phyloP scores from a whole-genome alignment of 2,797 vertebrate species.

The Gymnoscopelus microlampas region DNA sequence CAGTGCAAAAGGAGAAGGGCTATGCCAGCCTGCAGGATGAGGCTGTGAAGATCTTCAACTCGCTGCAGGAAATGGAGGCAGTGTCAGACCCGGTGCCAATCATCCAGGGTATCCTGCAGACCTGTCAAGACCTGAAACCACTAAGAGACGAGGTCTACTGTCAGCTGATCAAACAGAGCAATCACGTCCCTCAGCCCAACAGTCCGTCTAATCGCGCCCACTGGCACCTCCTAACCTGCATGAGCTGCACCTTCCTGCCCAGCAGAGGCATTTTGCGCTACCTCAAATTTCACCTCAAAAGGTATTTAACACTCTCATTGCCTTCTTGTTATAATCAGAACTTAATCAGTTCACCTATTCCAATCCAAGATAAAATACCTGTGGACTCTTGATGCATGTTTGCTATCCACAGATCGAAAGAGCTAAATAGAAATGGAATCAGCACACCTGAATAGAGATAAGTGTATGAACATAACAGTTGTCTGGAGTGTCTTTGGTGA shows the following conservation, averaged over 20 bases:
- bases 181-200: slow-evolving; percentile 90
- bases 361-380: too few relatives aligned
- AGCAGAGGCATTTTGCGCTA: slow-evolving; percentile 91
- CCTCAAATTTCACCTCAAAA: slow-evolving; percentile 92
- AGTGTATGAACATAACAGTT: slow-evolving; percentile 2
- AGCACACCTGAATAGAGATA: too few relatives aligned
- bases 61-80: slow-evolving; percentile 92
- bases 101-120: slow-evolving; percentile 94
- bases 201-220: slow-evolving; percentile 87
- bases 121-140: slow-evolving; percentile 90
- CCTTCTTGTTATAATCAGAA: too few relatives aligned
- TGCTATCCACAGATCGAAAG: too few relatives aligned
- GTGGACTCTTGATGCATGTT: too few relatives aligned
- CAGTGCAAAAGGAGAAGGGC: slow-evolving; percentile 94
- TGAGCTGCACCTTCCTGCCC: slow-evolving; percentile 93
- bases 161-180: slow-evolving; percentile 95
- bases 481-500: neutral
- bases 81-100: slow-evolving; percentile 92
- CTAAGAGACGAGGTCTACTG: slow-evolving; percentile 93
- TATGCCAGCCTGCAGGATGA: slow-evolving; percentile 95
- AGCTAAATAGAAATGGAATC: too few relatives aligned
- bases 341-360: too few relatives aligned
- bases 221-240: slow-evolving; percentile 93
- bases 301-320: slow-evolving; percentile 66
- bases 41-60: slow-evolving; percentile 95